A percentile compares a stretch with the other conserved stretches of the same genome.
These are phyloP conservation scores for Siniperca scherzeri DNA, from an alignment of 2,797 vertebrate species.

Conservation along the genomic window DNA sequence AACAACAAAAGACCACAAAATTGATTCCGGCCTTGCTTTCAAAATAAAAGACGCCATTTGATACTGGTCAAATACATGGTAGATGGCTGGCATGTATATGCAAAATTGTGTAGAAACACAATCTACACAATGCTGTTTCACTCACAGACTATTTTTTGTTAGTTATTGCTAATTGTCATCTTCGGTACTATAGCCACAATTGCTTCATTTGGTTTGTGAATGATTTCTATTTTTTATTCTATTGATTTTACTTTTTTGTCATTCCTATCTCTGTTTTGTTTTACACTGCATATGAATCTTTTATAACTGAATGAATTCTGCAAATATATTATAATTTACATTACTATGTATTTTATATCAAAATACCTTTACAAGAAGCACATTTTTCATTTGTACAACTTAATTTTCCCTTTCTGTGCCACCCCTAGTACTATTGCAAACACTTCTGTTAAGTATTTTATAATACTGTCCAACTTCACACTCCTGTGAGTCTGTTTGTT, in stretches of 20 bases:
- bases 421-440: neutral
- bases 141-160: neutral
- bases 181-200: neutral
- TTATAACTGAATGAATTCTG: neutral
- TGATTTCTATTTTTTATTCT: neutral
- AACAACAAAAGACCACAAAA: neutral
- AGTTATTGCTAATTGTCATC: neutral
- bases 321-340: neutral
- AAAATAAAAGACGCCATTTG: conserved; percentile 45
- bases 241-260: neutral
- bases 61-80: neutral
- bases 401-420: neutral
- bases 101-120: neutral
- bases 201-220: neutral
- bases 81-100: neutral
- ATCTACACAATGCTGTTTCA: neutral
- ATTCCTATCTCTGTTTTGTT: neutral
- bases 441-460: neutral
- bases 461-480: too few species aligned
- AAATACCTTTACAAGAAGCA: too few species aligned
- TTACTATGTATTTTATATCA: too few species aligned
- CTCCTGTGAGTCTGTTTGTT: neutral
- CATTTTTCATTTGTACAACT: neutral
- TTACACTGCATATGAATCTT: neutral
- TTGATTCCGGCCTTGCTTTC: conserved; percentile 39